Conservation (phyloP, 2,888 invertebrate genomes). For the Syrista parreyssii region DNA sequence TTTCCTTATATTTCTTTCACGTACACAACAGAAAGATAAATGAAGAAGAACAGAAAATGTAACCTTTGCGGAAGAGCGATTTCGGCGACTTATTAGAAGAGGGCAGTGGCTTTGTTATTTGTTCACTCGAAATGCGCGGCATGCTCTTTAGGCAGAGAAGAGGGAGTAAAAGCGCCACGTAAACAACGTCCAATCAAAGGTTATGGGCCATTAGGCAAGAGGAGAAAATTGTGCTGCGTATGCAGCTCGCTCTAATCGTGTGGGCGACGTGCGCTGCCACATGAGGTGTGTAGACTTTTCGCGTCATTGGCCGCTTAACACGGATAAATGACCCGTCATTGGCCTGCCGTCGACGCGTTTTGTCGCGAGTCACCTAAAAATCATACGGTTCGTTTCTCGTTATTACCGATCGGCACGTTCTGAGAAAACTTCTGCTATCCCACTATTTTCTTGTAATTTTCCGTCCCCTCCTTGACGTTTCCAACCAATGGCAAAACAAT, state of each 20-base stretch:
- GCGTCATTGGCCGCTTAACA: conserved; percentile 55
- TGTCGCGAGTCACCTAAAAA: conserved; percentile 46
- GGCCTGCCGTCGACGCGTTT: conserved; percentile 44
- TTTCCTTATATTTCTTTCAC: not conserved
- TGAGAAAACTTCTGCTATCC: not conserved
- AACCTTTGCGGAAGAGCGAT: not conserved
- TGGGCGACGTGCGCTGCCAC: conserved; percentile 20
- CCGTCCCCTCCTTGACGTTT: not conserved
- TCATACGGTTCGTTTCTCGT: conserved; percentile 53
- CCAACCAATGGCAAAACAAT: not conserved
- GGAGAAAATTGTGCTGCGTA: conserved; percentile 59
- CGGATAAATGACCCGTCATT: conserved; percentile 43
- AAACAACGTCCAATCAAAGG: conserved; percentile 60
- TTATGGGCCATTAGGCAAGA: conserved; percentile 61
- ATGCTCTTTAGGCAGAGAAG: not conserved
- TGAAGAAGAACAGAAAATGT: not conserved
- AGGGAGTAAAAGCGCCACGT: conserved; percentile 44
- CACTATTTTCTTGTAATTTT: not conserved
- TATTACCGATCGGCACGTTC: conserved; percentile 2
- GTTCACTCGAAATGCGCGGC: not conserved
- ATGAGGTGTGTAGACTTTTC: conserved; percentile 55
- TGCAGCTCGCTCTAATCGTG: conserved; percentile 44
- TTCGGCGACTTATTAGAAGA: not conserved
- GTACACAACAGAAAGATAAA: not conserved
- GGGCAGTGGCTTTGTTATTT: not conserved